Base-by-base conservation (phyloP, 2,888 invertebrate species). In the Venusia cambrica region DNA sequence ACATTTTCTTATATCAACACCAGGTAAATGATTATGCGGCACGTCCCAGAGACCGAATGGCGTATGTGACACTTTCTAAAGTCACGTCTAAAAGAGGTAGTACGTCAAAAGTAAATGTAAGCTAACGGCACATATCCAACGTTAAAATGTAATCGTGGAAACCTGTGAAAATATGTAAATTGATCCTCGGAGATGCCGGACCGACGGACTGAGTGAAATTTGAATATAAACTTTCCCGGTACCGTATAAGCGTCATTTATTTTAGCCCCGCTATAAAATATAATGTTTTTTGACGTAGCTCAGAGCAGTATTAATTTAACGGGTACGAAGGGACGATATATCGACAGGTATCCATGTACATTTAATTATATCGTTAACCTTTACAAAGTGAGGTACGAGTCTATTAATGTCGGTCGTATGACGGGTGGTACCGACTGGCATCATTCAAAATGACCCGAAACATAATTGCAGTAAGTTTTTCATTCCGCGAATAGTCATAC, bases 141-240 rank as follows among this genome's bases (percentile, higher is more conserved):
- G 68, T 73, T 70, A 73, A n/a, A 75, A 72, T 66, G 72, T 75
- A 73, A 76, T 72, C 72, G 73, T 61, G 68, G 77, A 77, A 81
- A 83, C 84, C 83, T 81, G 81, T 76, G 80, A 83, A 83, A 80
- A 84, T 85, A 87, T 87, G 85, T 79, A 87, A 85, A 87, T 87
- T 80, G 85, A 81, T 81, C 84, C 85, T 83, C 68, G 62, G 85
- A 87, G 85, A 83, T 80, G 79, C 65, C 74, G 81, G 83, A 77
- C 80, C 70, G 73, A 62, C 76, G 71, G 78, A 73, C 78, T 72
- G 73, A 70, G 67, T 72, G 66, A 76, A 81, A 85, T 87, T 85
- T 85, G 83, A 87, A 87, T 85, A 81, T 81, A 85, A 85, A 85
- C 81, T 84, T 84, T 74, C 72, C 26, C 20, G 25, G 27, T 38